Conservation (phyloP, 2,113 vertebrate species). For the Melanerpes aurifrons region DNA sequence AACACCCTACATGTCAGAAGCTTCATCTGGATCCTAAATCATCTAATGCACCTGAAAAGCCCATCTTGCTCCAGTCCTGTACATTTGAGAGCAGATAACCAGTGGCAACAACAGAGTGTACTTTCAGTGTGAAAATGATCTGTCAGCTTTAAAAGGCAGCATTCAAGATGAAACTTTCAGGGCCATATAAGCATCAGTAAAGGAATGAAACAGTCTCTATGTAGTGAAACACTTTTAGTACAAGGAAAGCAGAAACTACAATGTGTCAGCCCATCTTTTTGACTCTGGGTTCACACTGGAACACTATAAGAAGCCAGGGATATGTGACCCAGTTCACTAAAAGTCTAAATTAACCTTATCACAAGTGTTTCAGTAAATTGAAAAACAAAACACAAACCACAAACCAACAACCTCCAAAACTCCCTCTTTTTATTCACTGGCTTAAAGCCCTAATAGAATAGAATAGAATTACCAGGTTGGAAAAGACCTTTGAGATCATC, state of each 20-base stretch:
- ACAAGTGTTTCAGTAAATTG: not conserved
- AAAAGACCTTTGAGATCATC: too few species aligned
- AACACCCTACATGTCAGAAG: rapidly evolving
- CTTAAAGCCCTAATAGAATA: not conserved
- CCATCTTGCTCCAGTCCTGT: rapidly evolving
- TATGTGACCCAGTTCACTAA: not conserved
- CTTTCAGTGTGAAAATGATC: not conserved
- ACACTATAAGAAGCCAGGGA: not conserved
- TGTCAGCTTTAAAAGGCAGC: not conserved
- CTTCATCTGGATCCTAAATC: not conserved
- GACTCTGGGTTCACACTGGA: rapidly evolving
- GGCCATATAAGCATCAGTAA: not conserved
- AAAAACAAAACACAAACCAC: not conserved
- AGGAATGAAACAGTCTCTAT: not conserved
- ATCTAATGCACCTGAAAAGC: rapidly evolving
- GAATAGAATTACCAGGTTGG: too few species aligned
- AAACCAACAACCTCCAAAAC: too few species aligned
- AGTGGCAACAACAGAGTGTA: not conserved
- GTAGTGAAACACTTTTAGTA: not conserved
- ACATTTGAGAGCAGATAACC: not conserved
- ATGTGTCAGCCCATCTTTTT: not conserved
- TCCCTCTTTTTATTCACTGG: too few species aligned
- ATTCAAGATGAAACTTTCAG: not conserved
- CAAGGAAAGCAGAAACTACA: not conserved
- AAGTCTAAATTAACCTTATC: not conserved